Evolutionary conservation across 2,797 vertebrate genomes (phyloP).

Genomic region (Bradypodion pumilum): DNA sequence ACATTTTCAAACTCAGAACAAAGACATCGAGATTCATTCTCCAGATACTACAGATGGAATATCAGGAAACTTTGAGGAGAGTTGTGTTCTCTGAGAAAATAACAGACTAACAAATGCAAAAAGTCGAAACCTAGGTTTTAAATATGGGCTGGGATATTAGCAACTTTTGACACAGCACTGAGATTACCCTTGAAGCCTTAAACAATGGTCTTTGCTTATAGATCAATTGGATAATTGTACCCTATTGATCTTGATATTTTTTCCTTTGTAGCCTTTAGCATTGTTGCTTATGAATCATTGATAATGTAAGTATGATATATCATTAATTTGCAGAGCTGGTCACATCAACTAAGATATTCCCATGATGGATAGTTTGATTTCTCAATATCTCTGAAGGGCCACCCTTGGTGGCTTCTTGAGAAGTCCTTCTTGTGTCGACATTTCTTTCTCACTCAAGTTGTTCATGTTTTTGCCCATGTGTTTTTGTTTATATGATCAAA

Average conservation of each 20-base stretch:
- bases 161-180: neutral
- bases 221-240: slow-evolving; percentile 5
- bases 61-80: neutral
- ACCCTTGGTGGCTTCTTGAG: neutral
- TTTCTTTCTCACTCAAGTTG: neutral
- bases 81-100: neutral
- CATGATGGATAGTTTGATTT: neutral
- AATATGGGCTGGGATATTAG: neutral
- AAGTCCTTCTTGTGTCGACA: neutral
- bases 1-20: neutral
- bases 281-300: neutral
- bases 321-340: neutral
- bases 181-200: neutral
- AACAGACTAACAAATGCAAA: neutral
- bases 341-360: neutral
- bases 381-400: too few relatives aligned
- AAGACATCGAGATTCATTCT: neutral
- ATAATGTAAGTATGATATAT: neutral
- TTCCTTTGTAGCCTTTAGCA: neutral
- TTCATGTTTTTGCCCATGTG: neutral
- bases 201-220: slow-evolving; percentile 11
- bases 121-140: neutral
- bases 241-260: slow-evolving; percentile 5
- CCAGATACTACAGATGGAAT: neutral
- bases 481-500: neutral